A percentile compares a stretch with the other conserved stretches of the same genome.
phyloP scores from a whole-genome alignment of 2,888 invertebrate species.

The Tyria jacobaeae region DNA sequence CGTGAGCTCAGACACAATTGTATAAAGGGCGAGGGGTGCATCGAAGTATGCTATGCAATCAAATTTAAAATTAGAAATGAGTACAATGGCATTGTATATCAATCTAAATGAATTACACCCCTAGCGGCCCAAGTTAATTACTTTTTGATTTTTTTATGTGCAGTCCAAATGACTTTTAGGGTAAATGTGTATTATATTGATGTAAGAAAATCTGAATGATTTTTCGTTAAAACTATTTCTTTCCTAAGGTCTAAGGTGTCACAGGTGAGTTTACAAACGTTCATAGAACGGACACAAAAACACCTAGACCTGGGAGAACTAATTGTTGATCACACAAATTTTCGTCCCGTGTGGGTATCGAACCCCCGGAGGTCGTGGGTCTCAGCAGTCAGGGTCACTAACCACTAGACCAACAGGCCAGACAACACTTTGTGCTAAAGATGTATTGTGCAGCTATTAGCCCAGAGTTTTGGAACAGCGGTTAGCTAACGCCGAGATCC shows the following conservation, averaged over 20 bases:
- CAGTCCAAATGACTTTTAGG: constrained; percentile 35
- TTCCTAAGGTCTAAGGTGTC: constrained; percentile 1
- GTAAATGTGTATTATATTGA: constrained; percentile 16
- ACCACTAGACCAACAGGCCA: too few species aligned
- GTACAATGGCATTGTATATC: constrained; percentile 60
- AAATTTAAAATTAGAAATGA: constrained; percentile 68
- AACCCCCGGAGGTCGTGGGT: too few species aligned
- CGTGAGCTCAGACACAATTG: constrained; percentile 37
- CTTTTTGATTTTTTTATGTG: constrained; percentile 54
- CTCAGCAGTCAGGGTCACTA: too few species aligned
- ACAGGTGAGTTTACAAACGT: too few species aligned
- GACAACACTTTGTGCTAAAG: constrained; percentile 43
- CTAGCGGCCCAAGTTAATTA: constrained; percentile 57
- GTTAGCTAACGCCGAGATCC: constrained; percentile 50
- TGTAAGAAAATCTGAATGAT: constrained; percentile 28
- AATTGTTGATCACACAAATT: too few species aligned
- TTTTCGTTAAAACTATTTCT: constrained; percentile 15
- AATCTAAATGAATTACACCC: constrained; percentile 61
- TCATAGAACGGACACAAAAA: too few species aligned
- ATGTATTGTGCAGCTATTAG: constrained; percentile 39
- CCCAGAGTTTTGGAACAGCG: constrained; percentile 39
- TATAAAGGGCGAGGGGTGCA: constrained; percentile 41
- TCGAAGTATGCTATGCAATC: constrained; percentile 56
- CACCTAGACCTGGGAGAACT: too few species aligned
- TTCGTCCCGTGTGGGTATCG: too few species aligned